Percentiles rank a stretch among this genome's conserved stretches.
phyloP scores from a whole-genome alignment of 1,140 invertebrate species.

The Ganaspis sp. region DNA sequence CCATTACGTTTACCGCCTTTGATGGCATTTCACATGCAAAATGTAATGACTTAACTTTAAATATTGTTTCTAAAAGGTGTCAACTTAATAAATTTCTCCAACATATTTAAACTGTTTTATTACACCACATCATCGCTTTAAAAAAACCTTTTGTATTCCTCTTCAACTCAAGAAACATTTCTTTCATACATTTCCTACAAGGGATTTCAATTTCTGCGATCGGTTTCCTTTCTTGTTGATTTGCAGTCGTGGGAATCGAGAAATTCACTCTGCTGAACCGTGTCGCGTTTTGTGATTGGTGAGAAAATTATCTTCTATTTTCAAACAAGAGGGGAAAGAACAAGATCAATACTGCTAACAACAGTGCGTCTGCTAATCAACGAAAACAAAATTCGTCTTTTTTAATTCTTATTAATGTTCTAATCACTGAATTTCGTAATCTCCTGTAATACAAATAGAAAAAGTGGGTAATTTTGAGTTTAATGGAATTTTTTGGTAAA shows the following conservation, averaged over 20 bases:
- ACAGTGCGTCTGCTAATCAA: too few relatives aligned
- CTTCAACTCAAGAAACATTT: too few relatives aligned
- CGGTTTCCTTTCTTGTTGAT: conserved; percentile 32
- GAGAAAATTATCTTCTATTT: conserved; percentile 31
- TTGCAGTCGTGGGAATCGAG: conserved; percentile 35
- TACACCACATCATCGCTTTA: conserved; percentile 7
- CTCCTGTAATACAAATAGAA: too few relatives aligned
- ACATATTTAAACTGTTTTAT: background rate
- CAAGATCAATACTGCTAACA: too few relatives aligned
- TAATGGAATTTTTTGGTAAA: background rate
- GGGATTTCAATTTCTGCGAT: conserved; percentile 43
- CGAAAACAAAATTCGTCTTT: too few relatives aligned
- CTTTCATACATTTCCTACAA: background rate
- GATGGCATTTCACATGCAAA: conserved; percentile 4
- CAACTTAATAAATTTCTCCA: background rate
- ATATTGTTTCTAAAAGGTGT: conserved; percentile 10
- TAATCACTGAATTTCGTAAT: too few relatives aligned
- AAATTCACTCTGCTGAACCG: conserved; percentile 32
- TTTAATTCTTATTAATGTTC: too few relatives aligned
- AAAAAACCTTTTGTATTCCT: conserved; percentile 12
- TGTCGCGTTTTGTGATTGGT: conserved; percentile 17
- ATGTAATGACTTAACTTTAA: conserved; percentile 7
- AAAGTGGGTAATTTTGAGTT: too few relatives aligned
- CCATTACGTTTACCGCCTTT: conserved; percentile 21
- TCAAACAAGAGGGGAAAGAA: too few relatives aligned